A percentile compares a stretch with the other conserved stretches of the same genome.
phyloP scores from a whole-genome alignment of 2,113 vertebrate genomes.

The Paramormyrops kingsleyae region DNA sequence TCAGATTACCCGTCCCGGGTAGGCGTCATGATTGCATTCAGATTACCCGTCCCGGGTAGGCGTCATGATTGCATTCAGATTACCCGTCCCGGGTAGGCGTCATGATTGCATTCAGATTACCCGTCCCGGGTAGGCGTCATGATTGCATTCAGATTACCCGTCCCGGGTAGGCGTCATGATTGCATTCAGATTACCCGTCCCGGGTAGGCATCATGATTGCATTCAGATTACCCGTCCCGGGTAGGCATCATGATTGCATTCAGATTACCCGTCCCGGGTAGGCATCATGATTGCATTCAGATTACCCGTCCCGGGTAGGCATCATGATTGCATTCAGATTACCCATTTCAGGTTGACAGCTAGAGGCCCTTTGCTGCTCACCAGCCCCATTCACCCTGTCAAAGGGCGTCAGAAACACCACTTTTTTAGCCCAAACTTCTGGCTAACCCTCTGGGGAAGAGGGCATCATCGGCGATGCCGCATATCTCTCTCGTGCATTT shows the following conservation, averaged over 20 bases:
- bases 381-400: not conserved
- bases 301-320: not conserved
- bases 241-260: not conserved
- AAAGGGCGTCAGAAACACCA: not conserved
- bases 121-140: not conserved
- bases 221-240: not conserved
- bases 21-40: not conserved
- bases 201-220: not conserved
- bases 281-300: not conserved
- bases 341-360: not conserved
- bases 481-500: too few relatives aligned
- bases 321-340: constrained; percentile 13
- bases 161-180: not conserved
- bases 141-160: constrained; percentile 27
- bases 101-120: constrained; percentile 21
- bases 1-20: constrained; percentile 16
- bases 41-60: constrained; percentile 16
- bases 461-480: too few relatives aligned
- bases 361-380: not conserved
- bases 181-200: not conserved
- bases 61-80: not conserved
- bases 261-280: not conserved
- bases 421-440: not conserved
- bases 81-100: not conserved
- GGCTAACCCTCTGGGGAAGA: not conserved